phyloP scores from a whole-genome alignment of 2,113 vertebrate species.

The Rhinolophus sinicus region DNA sequence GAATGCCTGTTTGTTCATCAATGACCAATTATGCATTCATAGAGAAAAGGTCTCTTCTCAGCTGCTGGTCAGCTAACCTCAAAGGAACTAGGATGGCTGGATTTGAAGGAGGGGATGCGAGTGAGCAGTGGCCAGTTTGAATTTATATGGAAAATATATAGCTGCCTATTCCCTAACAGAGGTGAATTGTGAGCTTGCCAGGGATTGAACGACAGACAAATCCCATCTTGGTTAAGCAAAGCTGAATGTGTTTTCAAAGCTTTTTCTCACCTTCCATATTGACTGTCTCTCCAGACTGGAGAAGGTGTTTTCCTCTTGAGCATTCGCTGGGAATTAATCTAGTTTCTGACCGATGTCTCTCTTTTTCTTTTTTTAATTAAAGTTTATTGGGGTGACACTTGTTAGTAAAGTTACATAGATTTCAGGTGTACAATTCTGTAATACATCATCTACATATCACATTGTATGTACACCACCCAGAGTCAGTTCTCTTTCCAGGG shows the following conservation, averaged over 20 bases:
- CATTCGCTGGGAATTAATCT: background rate
- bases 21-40: slow-evolving; percentile 85
- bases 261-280: slow-evolving; percentile 39
- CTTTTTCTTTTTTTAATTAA: too few relatives aligned
- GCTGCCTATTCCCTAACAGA: slow-evolving; percentile 15
- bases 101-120: slow-evolving; percentile 53
- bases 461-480: too few relatives aligned
- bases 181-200: slow-evolving; percentile 58
- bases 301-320: background rate
- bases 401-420: too few relatives aligned
- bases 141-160: slow-evolving; percentile 67
- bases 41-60: slow-evolving; percentile 74
- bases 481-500: too few relatives aligned
- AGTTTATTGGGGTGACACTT: too few relatives aligned
- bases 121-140: slow-evolving; percentile 66
- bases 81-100: slow-evolving; percentile 60
- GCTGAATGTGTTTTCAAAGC: slow-evolving; percentile 2
- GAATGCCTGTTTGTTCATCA: slow-evolving; percentile 81
- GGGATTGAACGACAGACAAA: slow-evolving; percentile 32
- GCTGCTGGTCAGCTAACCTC: slow-evolving; percentile 67
- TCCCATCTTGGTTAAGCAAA: slow-evolving; percentile 37
- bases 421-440: too few relatives aligned
- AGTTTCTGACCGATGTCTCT: background rate
- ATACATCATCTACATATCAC: too few relatives aligned
- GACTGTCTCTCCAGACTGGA: background rate